A percentile compares a stretch with the other conserved stretches of the same genome.
phyloP scores from a whole-genome alignment of 2,113 vertebrate genomes.

The Greenwoodochromis staneri region DNA sequence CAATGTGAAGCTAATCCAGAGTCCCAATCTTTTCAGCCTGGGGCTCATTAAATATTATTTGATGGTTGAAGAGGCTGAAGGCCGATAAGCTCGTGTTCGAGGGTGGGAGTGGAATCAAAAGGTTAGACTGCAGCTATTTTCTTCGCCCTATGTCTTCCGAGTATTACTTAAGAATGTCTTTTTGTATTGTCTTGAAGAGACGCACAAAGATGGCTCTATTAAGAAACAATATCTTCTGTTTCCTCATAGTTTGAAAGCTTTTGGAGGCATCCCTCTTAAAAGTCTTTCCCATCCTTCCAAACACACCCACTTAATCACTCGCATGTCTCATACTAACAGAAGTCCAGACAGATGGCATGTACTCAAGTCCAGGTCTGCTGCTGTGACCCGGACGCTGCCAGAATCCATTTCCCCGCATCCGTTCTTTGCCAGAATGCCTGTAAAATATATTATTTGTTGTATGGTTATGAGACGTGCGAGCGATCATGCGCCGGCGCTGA shows the following conservation, averaged over 20 bases:
- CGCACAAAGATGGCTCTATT: not conserved
- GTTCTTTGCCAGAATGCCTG: not conserved
- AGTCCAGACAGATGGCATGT: conserved; percentile 40
- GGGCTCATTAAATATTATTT: conserved; percentile 29
- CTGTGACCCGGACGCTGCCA: not conserved
- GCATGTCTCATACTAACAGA: conserved; percentile 3
- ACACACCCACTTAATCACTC: not conserved
- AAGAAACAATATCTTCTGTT: not conserved
- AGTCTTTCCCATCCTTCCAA: not conserved
- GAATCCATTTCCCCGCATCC: not conserved
- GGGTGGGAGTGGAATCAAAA: not conserved
- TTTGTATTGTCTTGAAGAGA: not conserved
- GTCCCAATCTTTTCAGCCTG: not conserved
- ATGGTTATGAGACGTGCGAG: not conserved
- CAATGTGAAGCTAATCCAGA: not conserved
- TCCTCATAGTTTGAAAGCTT: not conserved
- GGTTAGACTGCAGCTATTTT: not conserved
- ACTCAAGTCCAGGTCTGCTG: conserved; percentile 26
- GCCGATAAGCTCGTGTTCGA: not conserved
- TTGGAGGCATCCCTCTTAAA: not conserved
- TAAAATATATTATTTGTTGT: not conserved
- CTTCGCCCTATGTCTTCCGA: not conserved
- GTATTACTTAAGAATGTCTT: not conserved
- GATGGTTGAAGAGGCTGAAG: not conserved
- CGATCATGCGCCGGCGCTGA: not conserved